Conservation (phyloP, 2,888 invertebrate species). For the Andrena praecox region DNA sequence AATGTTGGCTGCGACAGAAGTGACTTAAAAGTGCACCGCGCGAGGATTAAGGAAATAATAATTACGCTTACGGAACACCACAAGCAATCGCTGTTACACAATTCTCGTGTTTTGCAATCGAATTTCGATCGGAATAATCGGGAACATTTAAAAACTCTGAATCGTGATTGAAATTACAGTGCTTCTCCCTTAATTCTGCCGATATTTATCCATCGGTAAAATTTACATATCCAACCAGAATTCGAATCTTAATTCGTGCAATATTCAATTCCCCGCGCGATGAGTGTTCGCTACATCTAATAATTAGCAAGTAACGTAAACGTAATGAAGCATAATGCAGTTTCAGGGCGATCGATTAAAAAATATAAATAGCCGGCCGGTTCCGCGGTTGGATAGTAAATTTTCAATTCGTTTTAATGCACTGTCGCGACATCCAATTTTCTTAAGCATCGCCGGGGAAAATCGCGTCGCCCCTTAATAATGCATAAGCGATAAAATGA, state of each 20-base stretch:
- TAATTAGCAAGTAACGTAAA: background rate
- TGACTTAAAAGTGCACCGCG: background rate
- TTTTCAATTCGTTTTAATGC: constrained; percentile 18
- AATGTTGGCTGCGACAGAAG: background rate
- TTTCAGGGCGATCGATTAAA: background rate
- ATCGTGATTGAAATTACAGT: background rate
- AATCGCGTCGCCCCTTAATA: constrained; percentile 18
- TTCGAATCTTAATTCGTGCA: background rate
- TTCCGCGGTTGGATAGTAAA: constrained; percentile 3
- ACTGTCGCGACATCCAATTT: background rate
- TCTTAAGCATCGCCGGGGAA: background rate
- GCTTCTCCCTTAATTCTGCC: background rate
- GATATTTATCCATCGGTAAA: background rate
- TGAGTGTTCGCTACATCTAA: background rate
- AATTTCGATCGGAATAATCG: background rate
- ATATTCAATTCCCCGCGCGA: background rate
- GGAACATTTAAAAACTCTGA: background rate
- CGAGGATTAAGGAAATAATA: background rate
- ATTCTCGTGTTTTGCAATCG: background rate
- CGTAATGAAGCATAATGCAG: background rate
- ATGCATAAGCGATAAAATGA: constrained; percentile 39
- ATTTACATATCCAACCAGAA: background rate
- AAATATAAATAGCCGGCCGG: background rate
- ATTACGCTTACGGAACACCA: background rate
- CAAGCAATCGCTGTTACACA: background rate